phyloP scores from a whole-genome alignment of 1,140 invertebrate species.

The Meloidogyne hapla region DNA sequence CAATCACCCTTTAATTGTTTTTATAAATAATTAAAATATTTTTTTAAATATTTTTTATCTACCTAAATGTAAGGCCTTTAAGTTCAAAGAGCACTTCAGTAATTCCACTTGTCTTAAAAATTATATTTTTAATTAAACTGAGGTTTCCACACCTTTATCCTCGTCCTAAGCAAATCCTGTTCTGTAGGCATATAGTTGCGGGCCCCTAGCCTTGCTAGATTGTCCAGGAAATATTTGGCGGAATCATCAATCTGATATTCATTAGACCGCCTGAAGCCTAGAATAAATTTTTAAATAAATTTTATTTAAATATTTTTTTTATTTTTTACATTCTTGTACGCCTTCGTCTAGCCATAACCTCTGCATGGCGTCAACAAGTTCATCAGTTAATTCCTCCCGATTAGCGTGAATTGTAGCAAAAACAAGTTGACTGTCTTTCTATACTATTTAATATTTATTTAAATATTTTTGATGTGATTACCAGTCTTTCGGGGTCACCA shows the following conservation, averaged over 20 bases:
- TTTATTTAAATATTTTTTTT: slow-evolving; percentile 65
- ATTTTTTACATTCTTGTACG: slow-evolving; percentile 72
- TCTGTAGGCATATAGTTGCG: slow-evolving; percentile 60
- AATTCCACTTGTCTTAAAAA: slow-evolving; percentile 59
- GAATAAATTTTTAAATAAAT: neutral
- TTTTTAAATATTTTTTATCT: neutral
- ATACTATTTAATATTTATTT: slow-evolving; percentile 29
- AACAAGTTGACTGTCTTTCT: slow-evolving; percentile 61
- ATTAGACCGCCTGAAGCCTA: slow-evolving; percentile 54
- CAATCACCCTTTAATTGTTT: slow-evolving; percentile 64
- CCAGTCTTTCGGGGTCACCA: slow-evolving; percentile 56
- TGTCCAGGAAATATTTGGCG: slow-evolving; percentile 72
- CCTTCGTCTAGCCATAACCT: slow-evolving; percentile 69
- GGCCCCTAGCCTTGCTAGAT: slow-evolving; percentile 54
- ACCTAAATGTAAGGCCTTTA: slow-evolving; percentile 62
- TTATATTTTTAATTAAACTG: neutral
- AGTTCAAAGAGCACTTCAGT: slow-evolving; percentile 63
- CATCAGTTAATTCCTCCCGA: slow-evolving; percentile 61
- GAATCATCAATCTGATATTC: slow-evolving; percentile 72
- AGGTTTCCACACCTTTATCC: slow-evolving; percentile 42
- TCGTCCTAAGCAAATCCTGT: slow-evolving; percentile 60
- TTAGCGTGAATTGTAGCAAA: slow-evolving; percentile 64
- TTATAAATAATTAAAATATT: slow-evolving; percentile 19
- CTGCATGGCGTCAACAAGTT: slow-evolving; percentile 61
- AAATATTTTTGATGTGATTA: slow-evolving; percentile 24